A percentile compares a stretch with the other conserved stretches of the same genome.
Evolutionary conservation across 2,797 vertebrate species (phyloP).

Genomic region (Lepilemur septentrionalis): DNA sequence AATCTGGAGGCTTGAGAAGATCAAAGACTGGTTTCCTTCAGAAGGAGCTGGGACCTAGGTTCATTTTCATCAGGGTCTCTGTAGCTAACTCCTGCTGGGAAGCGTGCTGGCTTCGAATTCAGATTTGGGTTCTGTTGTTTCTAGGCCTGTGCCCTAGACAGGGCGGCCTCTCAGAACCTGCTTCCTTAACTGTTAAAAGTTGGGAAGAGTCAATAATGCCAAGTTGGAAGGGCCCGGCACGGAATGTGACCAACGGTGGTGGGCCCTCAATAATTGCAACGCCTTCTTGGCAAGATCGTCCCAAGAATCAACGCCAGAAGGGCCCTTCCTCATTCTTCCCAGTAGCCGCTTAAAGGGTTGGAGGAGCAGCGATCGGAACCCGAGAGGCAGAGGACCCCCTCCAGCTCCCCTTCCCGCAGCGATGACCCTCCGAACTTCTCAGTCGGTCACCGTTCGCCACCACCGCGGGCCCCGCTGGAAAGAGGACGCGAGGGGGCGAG

Average conservation of each 20-base stretch:
- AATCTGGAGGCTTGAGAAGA: neutral
- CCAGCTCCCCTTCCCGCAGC: neutral
- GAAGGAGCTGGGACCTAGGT: neutral
- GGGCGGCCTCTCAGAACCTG: neutral
- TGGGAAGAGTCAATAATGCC: neutral
- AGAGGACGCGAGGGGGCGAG: rapidly evolving
- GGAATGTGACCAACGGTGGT: neutral
- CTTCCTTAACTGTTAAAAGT: neutral
- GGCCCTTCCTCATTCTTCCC: neutral
- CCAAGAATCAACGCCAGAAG: neutral
- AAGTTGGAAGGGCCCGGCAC: neutral
- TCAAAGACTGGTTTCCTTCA: neutral
- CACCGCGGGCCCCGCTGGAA: rapidly evolving
- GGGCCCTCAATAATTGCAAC: neutral
- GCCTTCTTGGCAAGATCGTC: neutral
- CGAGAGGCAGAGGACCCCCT: neutral
- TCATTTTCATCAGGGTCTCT: neutral
- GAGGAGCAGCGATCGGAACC: neutral
- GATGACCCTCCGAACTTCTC: neutral
- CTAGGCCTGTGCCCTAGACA: neutral
- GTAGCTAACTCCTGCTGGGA: neutral
- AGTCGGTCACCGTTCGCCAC: rapidly evolving
- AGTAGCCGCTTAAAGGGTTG: neutral
- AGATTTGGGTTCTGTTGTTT: neutral
- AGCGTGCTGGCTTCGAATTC: neutral